Base-by-base conservation (phyloP, 30 jellyfish, hydroid and myxozoan species). In the Aurelia coerulea region DNA sequence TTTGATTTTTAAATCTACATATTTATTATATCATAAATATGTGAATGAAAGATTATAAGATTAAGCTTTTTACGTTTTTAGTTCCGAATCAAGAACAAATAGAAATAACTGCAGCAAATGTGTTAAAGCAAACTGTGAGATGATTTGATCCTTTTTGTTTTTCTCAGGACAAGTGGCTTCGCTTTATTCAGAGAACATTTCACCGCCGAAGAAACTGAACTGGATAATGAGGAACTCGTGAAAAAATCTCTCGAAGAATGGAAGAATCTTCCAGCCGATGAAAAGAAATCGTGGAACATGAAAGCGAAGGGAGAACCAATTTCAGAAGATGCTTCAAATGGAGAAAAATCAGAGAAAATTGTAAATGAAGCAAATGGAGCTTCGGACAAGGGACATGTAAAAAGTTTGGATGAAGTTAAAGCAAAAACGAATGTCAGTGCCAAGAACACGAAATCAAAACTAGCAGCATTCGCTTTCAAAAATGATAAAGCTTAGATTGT, bases 231-330 rank as follows among this genome's bases (percentile, higher is more conserved):
- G 67, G 93, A 80, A 39, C 50, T 65, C 10, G 76, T 77, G 19
- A 74, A 81, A 32, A 67, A 66, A 39, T 65, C 90, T 2, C 83
- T 74, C 35, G 98, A 73, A 51, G 88, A 83, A 42, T 95, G 99
- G 99, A 89, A 90, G 60, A 41, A 64, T 5, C 68, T 95, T 51
- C 35, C 83, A 5, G 68, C 88, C 32, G 96, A 88, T 10, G 97
- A 79, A 65, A 95, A 95, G 87, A 87, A 85, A 78, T 23, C 74
- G 39, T 95, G 99, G 99, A 95, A 90, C 87, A 82, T 15, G 62
- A 89, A 84, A 74, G 97, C 97, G 52, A 81, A 73, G 42, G 74
- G 56, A 3, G 79, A 50, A 33, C 60, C 23, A 17, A 39, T 32
- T 37, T 15, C 34, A 62, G 54, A 67, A 31, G 54, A 23, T 8